Base-by-base conservation (phyloP, 2,113 vertebrate genomes). In the Trachemys scripta region DNA sequence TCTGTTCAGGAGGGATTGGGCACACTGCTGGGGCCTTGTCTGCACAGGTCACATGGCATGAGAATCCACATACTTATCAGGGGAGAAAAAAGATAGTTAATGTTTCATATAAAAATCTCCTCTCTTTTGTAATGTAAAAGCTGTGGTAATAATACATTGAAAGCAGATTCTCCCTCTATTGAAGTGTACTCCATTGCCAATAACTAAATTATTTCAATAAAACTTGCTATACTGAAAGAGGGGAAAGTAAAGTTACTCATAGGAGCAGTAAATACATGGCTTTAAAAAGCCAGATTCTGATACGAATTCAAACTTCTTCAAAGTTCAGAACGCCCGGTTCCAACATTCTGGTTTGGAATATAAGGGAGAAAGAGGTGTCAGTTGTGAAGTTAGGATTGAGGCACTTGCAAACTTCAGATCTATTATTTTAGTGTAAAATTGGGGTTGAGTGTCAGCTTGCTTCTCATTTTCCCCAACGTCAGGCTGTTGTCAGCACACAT, bases 41-140 rank as follows among this genome's bases (percentile, higher is more conserved):
- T 80, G 99, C 99, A 98, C 99, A 99, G 1, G 99, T 99, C 91
- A 99, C 99, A 0, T 99, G 99, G 98, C 99, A 99, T 27, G 99
- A 99, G 98, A 99, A 99, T 90, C 99, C 99, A 98, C 99, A 99
- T 9, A 99, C 99, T 99, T 97, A 94, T 3, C 27, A 95, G 42
- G 90, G 72, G 89, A 62, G 35, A 47, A 91, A 88, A 94, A 88
- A 93, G 27, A 84, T 27, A 80, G 50, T 95, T 81, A 27, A 90
- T 25, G 9, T 59, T 83, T 96, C 90, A 79, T 87, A 78, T 78
- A 65, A 86, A 89, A 89, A 84, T 78, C 29, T 47, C 10, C 25
- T 80, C 84, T 80, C 81, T 45, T 45, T 6, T 24, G 45, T 35
- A 88, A 0, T 6, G 45, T 3, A 78, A 29, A 93, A 92, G 19